Base-by-base conservation (phyloP, 1,140 invertebrate genomes). In the Dreissena polymorpha region DNA sequence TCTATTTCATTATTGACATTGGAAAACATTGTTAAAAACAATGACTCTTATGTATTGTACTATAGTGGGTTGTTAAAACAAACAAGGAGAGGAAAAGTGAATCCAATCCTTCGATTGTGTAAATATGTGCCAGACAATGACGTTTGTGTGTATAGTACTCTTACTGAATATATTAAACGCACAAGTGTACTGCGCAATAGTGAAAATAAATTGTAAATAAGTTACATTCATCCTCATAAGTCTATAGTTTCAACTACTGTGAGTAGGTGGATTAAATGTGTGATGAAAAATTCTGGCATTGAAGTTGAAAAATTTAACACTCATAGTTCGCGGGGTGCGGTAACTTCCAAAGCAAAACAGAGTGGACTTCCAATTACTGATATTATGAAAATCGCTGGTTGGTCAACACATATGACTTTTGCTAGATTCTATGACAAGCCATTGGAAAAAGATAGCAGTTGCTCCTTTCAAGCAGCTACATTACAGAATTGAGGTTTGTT, bases 211-310 rank as follows among this genome's bases (percentile, higher is more conserved):
- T 51, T 84, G 16, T 80, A 83, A 53, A 78, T 86, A 21, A 77
- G 64, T 70, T 78, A 25, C 39, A 25, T 84, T 14, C 73, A 70
- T 63, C 75, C 80, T 0, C 67, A 70, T 65, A 77, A 85, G 67
- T 16, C 72, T 29, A 79, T 82, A 12, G 23, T 63, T 10, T 71
- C 29, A 60, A 53, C 50, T 25, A 83, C 85, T 39, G 68, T 86
- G 12, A 71, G 75, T 57, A 3, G 70, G 53, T 84, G 83, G 83
- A 74, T 84, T 53, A 83, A 83, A 75, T 53, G 14, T 25, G 53
- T 69, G 65, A 55, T 80, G 55, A 29, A 10, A 13, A 23, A 0
- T 53, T 16, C 39, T 23, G 76, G 76, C 1, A 80, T 80, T 18
- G 49, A 69, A 10, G 50, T 29, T 69, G 53, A 68, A 7, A 57